A percentile compares a stretch with the other conserved stretches of the same genome.
Evolutionary conservation across 2,888 invertebrate species (phyloP).

Genomic region (Catocala sponsa): DNA sequence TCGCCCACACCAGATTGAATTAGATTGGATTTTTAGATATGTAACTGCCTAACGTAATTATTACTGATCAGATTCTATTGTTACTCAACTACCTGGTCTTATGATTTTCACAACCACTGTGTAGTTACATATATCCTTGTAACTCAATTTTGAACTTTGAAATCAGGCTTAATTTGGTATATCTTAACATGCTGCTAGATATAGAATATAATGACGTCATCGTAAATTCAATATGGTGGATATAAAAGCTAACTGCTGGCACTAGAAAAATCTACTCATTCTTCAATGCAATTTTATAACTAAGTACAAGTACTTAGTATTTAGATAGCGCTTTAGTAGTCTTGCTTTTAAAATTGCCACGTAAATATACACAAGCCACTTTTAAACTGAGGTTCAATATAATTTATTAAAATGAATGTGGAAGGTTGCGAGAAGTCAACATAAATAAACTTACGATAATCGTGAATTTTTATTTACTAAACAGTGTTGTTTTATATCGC

Average conservation of each 20-base stretch:
- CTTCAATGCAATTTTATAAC: not conserved
- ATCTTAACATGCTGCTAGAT: too few species aligned
- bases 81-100: not conserved
- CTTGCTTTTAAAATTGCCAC: constrained; percentile 6
- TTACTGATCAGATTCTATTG: constrained; percentile 6
- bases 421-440: constrained; percentile 36
- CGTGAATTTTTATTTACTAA: constrained; percentile 42
- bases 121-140: not conserved
- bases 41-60: constrained; percentile 23
- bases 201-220: not conserved
- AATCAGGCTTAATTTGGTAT: too few species aligned
- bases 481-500: constrained; percentile 23
- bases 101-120: not conserved
- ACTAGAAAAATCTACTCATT: too few species aligned
- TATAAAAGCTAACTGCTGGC: not conserved
- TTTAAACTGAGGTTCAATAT: constrained; percentile 16
- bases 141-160: too few species aligned
- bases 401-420: constrained; percentile 26
- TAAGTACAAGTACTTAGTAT: not conserved
- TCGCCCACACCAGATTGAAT: constrained; percentile 27
- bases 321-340: not conserved
- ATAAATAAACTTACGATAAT: constrained; percentile 32
- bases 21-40: constrained; percentile 37
- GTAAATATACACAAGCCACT: constrained; percentile 13
- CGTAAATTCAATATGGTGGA: not conserved